Base-by-base conservation (phyloP, 1,140 invertebrate species). In the Paraescarpia echinospica region DNA sequence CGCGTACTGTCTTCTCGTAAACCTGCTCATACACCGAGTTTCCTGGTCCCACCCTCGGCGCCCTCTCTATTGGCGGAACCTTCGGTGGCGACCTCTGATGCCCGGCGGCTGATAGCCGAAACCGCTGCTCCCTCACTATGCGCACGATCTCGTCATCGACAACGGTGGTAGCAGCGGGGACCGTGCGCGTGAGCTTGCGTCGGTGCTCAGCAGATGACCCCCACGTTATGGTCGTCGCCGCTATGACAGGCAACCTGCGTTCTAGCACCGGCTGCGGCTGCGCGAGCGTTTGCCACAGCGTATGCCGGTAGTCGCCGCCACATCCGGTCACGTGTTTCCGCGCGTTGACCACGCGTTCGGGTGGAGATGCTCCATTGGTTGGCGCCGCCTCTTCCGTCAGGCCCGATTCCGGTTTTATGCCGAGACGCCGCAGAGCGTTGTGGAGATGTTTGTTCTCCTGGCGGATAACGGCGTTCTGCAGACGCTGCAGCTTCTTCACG, bases 291-390 rank as follows among this genome's bases (percentile, higher is more conserved):
- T 77, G 59, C 59, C 59, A 77, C 59, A 4, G 59, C 59, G 59
- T 77, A 2, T 77, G 59, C 27, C 2, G 59, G 59, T 77, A 5
- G 27, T 77, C 59, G 59, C 2, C 59, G 59, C 14, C 14, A 77
- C 59, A 77, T 77, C 59, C 59, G 59, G 59, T 77, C 59, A 77
- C 59, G 59, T 77, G 59, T 77, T 77, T 77, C 59, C 59, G 59
- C 22, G 8, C 59, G 59, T 77, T 77, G 59, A 77, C 59, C 59
- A 0, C 59, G 59, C 59, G 59, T 2, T 4, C 59, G 22, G 14
- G 59, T 18, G 59, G 59, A 22, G 59, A 27, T 31, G 59, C 8
- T 18, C 27, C 59, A 18, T 27, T 77, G 59, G 18, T 31, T 31
- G 59, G 18, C 22, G 59, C 59, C 2, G 41, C 59, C 12, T 12